Conservation (phyloP, 2,888 invertebrate species). For the Eilema depressum region DNA sequence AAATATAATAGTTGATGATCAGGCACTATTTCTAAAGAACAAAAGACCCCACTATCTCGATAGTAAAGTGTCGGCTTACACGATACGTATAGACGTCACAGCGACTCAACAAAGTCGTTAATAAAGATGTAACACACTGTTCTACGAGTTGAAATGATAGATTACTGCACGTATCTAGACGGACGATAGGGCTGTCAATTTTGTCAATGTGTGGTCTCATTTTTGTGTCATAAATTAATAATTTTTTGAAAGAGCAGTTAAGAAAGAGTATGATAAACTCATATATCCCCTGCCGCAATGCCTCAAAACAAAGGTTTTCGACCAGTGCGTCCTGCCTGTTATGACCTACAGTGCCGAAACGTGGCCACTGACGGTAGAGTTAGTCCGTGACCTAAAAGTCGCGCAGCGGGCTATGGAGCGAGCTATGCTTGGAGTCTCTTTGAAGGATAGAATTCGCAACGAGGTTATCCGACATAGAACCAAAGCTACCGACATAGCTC, state of each 20-base stretch:
- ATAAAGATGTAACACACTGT: constrained; percentile 8
- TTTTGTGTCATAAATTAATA: background rate
- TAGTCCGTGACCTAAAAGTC: too few relatives aligned
- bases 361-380: too few relatives aligned
- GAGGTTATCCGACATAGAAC: too few relatives aligned
- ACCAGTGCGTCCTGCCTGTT: too few relatives aligned
- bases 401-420: too few relatives aligned
- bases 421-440: too few relatives aligned
- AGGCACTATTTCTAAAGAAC: background rate
- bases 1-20: background rate
- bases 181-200: background rate
- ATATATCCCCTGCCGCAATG: too few relatives aligned
- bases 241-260: background rate
- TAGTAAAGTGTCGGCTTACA: background rate
- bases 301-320: too few relatives aligned
- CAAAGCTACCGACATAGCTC: too few relatives aligned
- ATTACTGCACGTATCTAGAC: background rate
- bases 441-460: too few relatives aligned
- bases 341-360: too few relatives aligned
- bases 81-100: constrained; percentile 2
- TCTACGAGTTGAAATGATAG: constrained; percentile 6
- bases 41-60: background rate
- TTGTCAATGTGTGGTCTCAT: background rate
- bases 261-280: background rate
- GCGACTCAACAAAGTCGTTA: constrained; percentile 9